These are phyloP conservation scores for Drosophila santomea DNA, from an alignment of 1,140 invertebrate genomes.

Conservation along the genomic window DNA sequence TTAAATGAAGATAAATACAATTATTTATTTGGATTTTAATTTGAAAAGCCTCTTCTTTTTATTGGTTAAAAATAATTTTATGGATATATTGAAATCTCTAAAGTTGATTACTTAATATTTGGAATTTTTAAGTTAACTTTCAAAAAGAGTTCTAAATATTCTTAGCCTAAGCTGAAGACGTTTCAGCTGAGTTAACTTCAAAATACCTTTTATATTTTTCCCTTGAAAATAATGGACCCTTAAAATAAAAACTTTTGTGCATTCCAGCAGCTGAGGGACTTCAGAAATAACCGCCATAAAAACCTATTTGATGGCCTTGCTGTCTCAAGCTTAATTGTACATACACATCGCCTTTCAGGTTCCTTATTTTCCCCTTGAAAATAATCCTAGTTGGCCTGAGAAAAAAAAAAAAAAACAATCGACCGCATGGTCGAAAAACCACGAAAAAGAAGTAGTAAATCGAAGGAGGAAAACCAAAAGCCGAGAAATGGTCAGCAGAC, in stretches of 20 bases:
- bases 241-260: neutral
- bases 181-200: too few species aligned
- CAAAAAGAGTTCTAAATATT: neutral
- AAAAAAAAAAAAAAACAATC: conserved; percentile 4
- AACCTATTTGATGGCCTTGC: conserved; percentile 6
- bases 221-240: neutral
- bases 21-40: too few species aligned
- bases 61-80: too few species aligned
- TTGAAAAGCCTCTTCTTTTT: too few species aligned
- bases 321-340: neutral
- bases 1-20: too few species aligned
- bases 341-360: conserved; percentile 22
- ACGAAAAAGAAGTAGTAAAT: conserved; percentile 47
- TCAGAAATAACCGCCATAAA: neutral
- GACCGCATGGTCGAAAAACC: conserved; percentile 21
- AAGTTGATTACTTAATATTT: too few species aligned
- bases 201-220: neutral
- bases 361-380: conserved; percentile 48
- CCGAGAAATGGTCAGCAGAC: conserved; percentile 60
- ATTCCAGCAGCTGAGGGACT: neutral
- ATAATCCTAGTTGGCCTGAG: conserved; percentile 33
- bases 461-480: conserved; percentile 59
- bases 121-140: too few species aligned
- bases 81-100: too few species aligned
- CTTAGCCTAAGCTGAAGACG: neutral